Conservation (phyloP, 2,888 invertebrate genomes). For the Pyralis farinalis region DNA sequence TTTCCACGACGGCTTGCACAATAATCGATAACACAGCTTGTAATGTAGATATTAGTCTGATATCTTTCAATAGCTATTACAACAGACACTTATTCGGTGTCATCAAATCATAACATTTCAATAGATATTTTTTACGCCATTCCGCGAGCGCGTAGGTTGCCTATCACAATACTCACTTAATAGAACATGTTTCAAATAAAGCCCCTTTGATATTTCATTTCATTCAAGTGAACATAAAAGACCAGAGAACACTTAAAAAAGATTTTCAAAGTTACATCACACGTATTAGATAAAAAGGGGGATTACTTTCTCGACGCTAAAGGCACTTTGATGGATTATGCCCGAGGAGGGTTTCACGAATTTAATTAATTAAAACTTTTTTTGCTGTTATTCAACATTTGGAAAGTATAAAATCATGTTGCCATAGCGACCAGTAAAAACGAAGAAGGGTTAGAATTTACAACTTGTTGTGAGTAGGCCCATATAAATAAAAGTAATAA, state of each 20-base stretch:
- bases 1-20: not conserved
- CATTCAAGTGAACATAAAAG: constrained; percentile 1
- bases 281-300: constrained; percentile 6
- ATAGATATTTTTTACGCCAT: constrained; percentile 1
- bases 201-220: constrained; percentile 5
- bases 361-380: constrained; percentile 17
- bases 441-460: not conserved
- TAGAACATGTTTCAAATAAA: constrained; percentile 4
- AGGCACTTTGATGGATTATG: constrained; percentile 15
- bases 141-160: not conserved
- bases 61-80: constrained; percentile 3
- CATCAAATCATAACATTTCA: not conserved
- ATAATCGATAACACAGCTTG: not conserved
- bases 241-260: constrained; percentile 7
- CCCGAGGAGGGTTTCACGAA: constrained; percentile 7
- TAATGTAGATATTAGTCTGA: not conserved
- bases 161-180: not conserved
- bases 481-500: constrained; percentile 50
- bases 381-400: constrained; percentile 9
- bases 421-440: not conserved
- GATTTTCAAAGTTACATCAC: constrained; percentile 11
- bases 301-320: constrained; percentile 6
- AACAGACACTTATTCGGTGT: constrained; percentile 1
- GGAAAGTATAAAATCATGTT: constrained; percentile 13
- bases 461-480: constrained; percentile 12